phyloP scores from a whole-genome alignment of 2,797 vertebrate genomes.

The Xenops minutus region DNA sequence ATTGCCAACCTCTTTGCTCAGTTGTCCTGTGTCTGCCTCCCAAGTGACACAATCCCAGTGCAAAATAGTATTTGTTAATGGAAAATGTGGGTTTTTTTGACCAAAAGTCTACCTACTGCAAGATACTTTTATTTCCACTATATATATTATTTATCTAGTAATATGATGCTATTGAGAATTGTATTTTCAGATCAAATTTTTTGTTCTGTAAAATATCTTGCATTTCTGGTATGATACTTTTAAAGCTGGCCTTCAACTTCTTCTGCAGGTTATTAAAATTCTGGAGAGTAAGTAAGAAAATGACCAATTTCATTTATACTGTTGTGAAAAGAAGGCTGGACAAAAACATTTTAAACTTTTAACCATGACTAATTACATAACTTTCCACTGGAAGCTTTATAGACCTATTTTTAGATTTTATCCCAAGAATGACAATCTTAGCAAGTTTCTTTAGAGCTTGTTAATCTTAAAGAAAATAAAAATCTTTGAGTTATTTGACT shows the following conservation, averaged over 20 bases:
- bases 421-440: background rate
- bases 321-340: background rate
- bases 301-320: background rate
- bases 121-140: background rate
- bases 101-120: background rate
- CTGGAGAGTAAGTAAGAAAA: background rate
- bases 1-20: background rate
- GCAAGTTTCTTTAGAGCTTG: background rate
- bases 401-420: background rate
- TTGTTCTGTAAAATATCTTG: background rate
- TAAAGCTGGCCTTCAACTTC: background rate
- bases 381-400: background rate
- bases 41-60: background rate
- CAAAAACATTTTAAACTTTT: background rate
- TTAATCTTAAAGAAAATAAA: background rate
- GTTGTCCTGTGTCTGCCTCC: background rate
- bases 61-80: too few species aligned
- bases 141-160: background rate
- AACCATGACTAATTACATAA: background rate
- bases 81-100: background rate
- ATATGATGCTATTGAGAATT: background rate
- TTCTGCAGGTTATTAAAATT: background rate
- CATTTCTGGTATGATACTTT: background rate
- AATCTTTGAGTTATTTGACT: background rate
- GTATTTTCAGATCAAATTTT: background rate